Conservation (phyloP, 2,888 invertebrate genomes). For the Erannis defoliaria region DNA sequence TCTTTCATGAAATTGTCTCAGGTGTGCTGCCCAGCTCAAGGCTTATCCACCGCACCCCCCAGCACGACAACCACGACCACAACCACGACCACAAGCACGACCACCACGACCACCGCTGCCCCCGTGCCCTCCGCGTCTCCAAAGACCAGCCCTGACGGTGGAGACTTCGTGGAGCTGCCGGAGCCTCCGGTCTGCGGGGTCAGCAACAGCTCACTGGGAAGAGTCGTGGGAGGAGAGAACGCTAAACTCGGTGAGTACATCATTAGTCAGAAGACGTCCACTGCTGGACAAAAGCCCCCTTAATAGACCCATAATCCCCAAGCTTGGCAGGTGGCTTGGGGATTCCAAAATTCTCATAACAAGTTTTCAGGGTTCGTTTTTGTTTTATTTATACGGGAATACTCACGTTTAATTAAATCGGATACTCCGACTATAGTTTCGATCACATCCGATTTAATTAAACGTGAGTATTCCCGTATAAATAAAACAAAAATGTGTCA, state of each 20-base stretch:
- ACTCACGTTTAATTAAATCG: too few relatives aligned
- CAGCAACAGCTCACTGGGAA: constrained; percentile 83
- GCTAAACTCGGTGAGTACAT: constrained; percentile 86
- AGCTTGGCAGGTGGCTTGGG: too few relatives aligned
- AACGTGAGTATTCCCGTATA: too few relatives aligned
- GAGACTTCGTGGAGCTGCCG: constrained; percentile 63
- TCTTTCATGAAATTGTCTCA: constrained; percentile 35
- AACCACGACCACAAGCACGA: constrained; percentile 34
- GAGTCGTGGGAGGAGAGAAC: constrained; percentile 91
- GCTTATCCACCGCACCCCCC: constrained; percentile 33
- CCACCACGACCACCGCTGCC: constrained; percentile 28
- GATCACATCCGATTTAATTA: too few relatives aligned
- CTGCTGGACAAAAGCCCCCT: too few relatives aligned
- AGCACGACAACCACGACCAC: constrained; percentile 46
- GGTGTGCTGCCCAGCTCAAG: constrained; percentile 70
- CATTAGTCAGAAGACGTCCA: too few relatives aligned
- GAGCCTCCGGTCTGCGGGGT: constrained; percentile 88
- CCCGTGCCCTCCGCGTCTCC: constrained; percentile 13
- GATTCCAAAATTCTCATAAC: too few relatives aligned
- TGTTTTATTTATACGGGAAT: too few relatives aligned
- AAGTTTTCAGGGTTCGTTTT: too few relatives aligned
- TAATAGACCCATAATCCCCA: too few relatives aligned
- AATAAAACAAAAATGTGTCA: too few relatives aligned
- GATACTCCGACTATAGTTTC: too few relatives aligned
- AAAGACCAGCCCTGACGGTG: constrained; percentile 11